These are phyloP conservation scores for Sinosuthora webbiana DNA, from an alignment of 2,113 vertebrate species.

Conservation along the genomic window DNA sequence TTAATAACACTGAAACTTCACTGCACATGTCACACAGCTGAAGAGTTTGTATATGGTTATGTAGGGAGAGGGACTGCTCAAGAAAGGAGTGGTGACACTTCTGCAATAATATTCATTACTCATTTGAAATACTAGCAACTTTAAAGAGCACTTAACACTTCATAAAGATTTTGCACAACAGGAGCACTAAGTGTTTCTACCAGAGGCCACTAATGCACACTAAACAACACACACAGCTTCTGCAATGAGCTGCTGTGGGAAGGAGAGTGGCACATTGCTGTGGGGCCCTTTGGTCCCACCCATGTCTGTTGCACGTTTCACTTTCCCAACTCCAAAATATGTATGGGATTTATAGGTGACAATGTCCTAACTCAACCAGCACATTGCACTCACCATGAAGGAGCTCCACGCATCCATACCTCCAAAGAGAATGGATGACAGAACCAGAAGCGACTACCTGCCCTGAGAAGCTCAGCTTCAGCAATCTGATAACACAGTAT, in stretches of 20 bases:
- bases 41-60: not conserved
- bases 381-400: accelerated
- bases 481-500: not conserved
- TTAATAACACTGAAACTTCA: not conserved
- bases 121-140: not conserved
- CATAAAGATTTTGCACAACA: not conserved
- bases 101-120: not conserved
- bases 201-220: not conserved
- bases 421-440: not conserved
- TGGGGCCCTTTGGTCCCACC: not conserved
- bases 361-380: not conserved
- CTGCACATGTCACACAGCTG: not conserved
- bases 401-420: not conserved
- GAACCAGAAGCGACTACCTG: not conserved
- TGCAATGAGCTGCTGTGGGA: accelerated
- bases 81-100: not conserved
- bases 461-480: not conserved
- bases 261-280: accelerated
- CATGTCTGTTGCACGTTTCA: accelerated
- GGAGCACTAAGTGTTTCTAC: accelerated
- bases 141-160: not conserved
- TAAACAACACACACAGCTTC: not conserved
- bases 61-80: not conserved
- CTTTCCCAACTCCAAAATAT: not conserved
- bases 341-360: not conserved